Evolutionary conservation across 2,888 invertebrate species (phyloP).

Genomic region (Polydrusus tereticollis): DNA sequence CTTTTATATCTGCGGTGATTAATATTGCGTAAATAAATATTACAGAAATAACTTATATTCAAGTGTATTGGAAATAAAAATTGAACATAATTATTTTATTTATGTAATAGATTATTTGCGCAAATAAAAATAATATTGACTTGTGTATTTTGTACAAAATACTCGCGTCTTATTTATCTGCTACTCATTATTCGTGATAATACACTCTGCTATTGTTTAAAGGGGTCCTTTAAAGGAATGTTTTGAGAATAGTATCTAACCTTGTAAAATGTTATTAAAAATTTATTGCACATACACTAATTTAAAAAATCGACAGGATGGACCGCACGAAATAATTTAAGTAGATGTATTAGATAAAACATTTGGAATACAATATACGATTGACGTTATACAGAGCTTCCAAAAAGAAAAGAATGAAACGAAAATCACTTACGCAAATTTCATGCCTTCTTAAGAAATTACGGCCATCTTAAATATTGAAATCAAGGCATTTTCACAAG

Average conservation of each 20-base stretch:
- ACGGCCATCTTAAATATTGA: no score
- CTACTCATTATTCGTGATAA: not conserved
- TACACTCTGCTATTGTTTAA: not conserved
- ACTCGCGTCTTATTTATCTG: not conserved
- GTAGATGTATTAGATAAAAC: not conserved
- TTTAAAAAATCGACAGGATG: not conserved
- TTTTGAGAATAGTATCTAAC: not conserved
- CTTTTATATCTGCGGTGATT: no score
- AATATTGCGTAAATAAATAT: not conserved
- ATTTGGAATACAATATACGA: not conserved
- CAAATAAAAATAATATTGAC: not conserved
- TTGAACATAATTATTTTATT: not conserved
- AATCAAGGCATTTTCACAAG: no score
- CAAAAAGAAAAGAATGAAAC: no score
- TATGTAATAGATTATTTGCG: not conserved
- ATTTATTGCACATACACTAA: not conserved
- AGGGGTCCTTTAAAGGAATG: not conserved
- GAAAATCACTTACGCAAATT: no score
- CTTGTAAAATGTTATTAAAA: not conserved
- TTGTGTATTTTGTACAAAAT: not conserved
- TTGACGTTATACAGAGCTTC: no score
- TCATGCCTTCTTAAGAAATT: no score
- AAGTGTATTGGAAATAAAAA: not conserved
- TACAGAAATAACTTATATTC: not conserved
- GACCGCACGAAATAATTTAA: no score